phyloP scores from a whole-genome alignment of 2,888 invertebrate species.

The Rutpela maculata region DNA sequence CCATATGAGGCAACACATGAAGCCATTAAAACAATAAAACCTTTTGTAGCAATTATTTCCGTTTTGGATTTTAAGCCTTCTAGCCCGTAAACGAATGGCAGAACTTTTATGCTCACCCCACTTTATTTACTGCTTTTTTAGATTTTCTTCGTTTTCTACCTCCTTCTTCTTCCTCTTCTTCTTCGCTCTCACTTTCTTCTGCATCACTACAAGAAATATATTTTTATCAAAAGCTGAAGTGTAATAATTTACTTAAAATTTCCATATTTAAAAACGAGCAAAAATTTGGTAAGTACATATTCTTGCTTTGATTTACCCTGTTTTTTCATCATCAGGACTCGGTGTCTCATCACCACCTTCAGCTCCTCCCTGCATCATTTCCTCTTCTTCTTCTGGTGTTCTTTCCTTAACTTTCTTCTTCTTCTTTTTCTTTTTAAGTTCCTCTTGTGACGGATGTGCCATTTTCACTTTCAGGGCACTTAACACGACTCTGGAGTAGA shows the following conservation, averaged over 20 bases:
- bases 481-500: conserved; percentile 77
- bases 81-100: no score
- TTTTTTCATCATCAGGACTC: neutral
- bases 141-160: conserved; percentile 45
- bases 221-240: neutral
- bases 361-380: neutral
- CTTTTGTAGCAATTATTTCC: no score
- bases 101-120: conserved; percentile 54
- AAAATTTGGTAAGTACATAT: no score
- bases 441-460: conserved; percentile 50
- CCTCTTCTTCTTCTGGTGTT: conserved; percentile 26
- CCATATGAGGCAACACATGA: no score
- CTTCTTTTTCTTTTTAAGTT: conserved; percentile 44
- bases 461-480: conserved; percentile 67
- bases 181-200: conserved; percentile 40
- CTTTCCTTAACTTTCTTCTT: conserved; percentile 42
- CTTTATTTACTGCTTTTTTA: conserved; percentile 57
- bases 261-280: no score
- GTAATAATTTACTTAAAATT: no score
- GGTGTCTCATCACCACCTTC: conserved; percentile 27
- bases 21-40: no score
- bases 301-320: neutral
- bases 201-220: neutral
- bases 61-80: no score
- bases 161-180: conserved; percentile 44